Evolutionary conservation across 2,113 vertebrate genomes (phyloP).

Genomic region (Phocoena phocoena): DNA sequence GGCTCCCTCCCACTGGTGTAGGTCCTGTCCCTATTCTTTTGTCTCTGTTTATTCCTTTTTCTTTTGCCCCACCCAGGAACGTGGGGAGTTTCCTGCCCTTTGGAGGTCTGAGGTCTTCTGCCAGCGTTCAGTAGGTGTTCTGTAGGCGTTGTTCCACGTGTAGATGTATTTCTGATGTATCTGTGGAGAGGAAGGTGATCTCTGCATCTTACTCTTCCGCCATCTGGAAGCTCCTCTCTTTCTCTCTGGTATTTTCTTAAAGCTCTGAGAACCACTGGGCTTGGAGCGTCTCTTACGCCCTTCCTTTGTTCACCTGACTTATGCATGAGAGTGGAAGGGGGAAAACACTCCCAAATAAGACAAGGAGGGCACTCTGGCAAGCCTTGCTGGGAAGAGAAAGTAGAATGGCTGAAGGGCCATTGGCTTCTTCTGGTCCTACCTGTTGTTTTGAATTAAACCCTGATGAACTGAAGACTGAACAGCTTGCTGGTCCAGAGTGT

Average conservation of each 20-base stretch:
- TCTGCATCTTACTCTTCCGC: fast-evolving
- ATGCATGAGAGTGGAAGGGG: neutral
- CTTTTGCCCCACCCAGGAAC: too few relatives aligned
- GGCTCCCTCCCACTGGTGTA: too few relatives aligned
- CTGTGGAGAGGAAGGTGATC: too few relatives aligned
- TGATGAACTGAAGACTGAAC: neutral
- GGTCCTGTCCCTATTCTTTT: too few relatives aligned
- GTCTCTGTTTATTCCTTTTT: too few relatives aligned
- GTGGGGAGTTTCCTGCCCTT: too few relatives aligned
- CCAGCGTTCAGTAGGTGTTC: too few relatives aligned
- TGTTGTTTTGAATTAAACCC: neutral
- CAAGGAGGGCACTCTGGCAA: neutral
- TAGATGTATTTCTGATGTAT: too few relatives aligned
- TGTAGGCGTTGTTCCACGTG: too few relatives aligned
- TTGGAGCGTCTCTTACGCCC: neutral
- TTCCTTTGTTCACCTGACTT: neutral
- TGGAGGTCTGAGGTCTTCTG: too few relatives aligned
- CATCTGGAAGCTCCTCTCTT: neutral
- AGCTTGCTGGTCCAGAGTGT: neutral
- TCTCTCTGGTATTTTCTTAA: neutral
- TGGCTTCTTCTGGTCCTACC: neutral
- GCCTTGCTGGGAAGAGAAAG: neutral
- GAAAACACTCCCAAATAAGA: neutral
- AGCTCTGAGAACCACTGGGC: neutral
- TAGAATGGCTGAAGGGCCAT: neutral